Conservation (phyloP, 2,797 vertebrate species). For the Phrynocephalus vlangalii region DNA sequence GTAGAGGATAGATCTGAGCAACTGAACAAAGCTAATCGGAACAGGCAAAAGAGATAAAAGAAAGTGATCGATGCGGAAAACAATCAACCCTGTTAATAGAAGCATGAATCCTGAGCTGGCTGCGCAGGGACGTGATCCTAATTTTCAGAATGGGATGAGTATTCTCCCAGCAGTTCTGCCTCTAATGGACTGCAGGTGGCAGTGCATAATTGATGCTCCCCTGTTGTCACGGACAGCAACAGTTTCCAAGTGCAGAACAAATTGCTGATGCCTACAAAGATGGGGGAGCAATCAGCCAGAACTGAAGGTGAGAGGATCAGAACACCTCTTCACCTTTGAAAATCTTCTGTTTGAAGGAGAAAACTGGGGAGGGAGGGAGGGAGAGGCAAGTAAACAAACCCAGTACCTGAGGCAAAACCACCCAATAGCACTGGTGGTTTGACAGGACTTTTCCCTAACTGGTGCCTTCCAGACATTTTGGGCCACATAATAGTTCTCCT, state of each 20-base stretch:
- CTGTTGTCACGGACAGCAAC: neutral
- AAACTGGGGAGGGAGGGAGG: too few species aligned
- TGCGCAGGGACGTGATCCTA: conserved; percentile 8
- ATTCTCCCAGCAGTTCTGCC: conserved; percentile 23
- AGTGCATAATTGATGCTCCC: conserved; percentile 15
- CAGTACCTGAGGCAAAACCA: too few species aligned
- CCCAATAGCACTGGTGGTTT: too few species aligned
- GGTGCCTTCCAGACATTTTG: neutral
- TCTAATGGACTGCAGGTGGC: conserved; percentile 45
- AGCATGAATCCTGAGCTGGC: neutral
- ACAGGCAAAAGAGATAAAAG: neutral
- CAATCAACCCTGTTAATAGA: neutral
- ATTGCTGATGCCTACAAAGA: conserved; percentile 11
- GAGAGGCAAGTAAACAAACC: too few species aligned
- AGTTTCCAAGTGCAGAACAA: conserved; percentile 8
- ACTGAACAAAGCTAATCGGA: neutral
- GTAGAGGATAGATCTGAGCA: neutral
- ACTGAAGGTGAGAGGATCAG: neutral
- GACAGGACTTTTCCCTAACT: neutral
- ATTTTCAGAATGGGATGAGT: conserved; percentile 13
- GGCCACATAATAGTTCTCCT: too few species aligned
- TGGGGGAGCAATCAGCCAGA: neutral
- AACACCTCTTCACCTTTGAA: neutral
- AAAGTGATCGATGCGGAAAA: neutral
- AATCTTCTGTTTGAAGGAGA: neutral